Evolutionary conservation across 2,113 vertebrate species (phyloP), one percentile per base, ranked within the genome.

Genomic region (Machaerirhynchus nigripectus): DNA sequence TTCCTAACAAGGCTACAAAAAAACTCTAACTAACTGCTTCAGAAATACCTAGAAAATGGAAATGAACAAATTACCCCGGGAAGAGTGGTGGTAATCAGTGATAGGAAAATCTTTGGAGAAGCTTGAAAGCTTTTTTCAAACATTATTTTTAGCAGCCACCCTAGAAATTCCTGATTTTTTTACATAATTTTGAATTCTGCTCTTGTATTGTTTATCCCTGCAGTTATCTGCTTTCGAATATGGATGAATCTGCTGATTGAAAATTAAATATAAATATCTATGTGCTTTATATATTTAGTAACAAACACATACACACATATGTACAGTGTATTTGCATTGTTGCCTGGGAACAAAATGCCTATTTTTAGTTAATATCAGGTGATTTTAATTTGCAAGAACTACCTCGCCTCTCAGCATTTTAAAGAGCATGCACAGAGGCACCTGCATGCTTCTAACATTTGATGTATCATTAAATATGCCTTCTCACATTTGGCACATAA

Each of bases 381-480:
- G 87, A 82, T 91, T 88, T 92, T 94, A 87, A 91, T 90, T 87
- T 79, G 37, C 24, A 31, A 39, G 95, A 88, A 10, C 87, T 64
- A 57, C 64, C 65, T 90, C 0, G 5, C 42, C 50, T 94, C 87
- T 95, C 88, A 91, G 80, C 86, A 91, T 93, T 95, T 95, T 89
- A 94, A 93, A 89, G 56, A 76, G 76, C 50, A 47, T 96, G 89
- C 61, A 82, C 70, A 61, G 94, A 96, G 70, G 93, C 94, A 96
- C 97, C 95, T 85, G 93, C 96, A 77, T 95, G 97, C 90, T 64
- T 87, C 19, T 85, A 96, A 95, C 96, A 88, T 95, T 96, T 97
- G 98, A 97, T 97, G 96, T 97, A 96, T 98, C 98, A 95, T 98
- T 98, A 98, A 98, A 97, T 97, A 97, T 96, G 97, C 96, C 97